Evolutionary conservation across 2,888 invertebrate species (phyloP).

Genomic region (Lasioglossum lativentre): DNA sequence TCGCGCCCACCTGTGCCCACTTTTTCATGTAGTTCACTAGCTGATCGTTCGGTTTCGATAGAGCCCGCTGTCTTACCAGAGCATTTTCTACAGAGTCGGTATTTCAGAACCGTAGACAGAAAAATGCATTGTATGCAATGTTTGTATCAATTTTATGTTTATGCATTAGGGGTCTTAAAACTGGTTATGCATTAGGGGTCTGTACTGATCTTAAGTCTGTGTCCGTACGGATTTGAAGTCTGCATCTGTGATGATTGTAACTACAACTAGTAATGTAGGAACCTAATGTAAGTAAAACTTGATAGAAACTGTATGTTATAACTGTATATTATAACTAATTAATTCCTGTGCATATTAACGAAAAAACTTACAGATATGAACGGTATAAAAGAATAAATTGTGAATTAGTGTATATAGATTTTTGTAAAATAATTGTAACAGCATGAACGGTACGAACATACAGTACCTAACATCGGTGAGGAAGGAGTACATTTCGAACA

Average conservation of each 20-base stretch:
- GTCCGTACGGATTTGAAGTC: too few relatives aligned
- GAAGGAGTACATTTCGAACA: neutral
- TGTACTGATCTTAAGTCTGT: too few relatives aligned
- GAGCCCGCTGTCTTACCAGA: too few relatives aligned
- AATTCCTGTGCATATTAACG: neutral
- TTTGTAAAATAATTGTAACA: neutral
- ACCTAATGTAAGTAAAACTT: neutral
- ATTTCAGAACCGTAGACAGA: too few relatives aligned
- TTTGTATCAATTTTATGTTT: too few relatives aligned
- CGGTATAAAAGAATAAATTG: neutral
- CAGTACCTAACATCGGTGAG: neutral
- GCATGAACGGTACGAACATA: neutral
- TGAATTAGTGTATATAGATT: neutral
- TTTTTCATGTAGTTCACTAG: too few relatives aligned
- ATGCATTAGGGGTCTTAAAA: too few relatives aligned
- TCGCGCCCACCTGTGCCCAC: too few relatives aligned
- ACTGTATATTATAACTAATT: neutral
- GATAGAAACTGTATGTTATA: neutral
- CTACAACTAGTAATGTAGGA: neutral
- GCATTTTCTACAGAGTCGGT: too few relatives aligned
- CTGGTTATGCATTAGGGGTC: too few relatives aligned
- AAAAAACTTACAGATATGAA: neutral
- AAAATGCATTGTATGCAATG: too few relatives aligned
- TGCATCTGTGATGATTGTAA: neutral
- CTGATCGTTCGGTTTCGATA: too few relatives aligned